Conservation (phyloP, 2,888 invertebrate species). For the Aquatica leii region DNA sequence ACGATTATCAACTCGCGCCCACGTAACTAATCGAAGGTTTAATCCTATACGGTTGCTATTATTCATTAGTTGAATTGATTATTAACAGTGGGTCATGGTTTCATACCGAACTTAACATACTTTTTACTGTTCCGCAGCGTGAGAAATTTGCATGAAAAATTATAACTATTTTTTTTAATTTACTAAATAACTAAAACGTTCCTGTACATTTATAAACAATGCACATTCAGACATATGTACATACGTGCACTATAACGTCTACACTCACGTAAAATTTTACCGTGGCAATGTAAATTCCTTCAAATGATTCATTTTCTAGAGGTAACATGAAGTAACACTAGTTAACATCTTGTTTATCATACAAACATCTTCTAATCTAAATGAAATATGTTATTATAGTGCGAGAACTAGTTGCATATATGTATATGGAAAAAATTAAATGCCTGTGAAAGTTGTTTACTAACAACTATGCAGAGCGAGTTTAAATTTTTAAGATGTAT, state of each 20-base stretch:
- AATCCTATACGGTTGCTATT: constrained; percentile 15
- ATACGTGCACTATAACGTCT: too few species aligned
- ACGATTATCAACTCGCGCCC: constrained; percentile 14
- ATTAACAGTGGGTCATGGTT: constrained; percentile 23
- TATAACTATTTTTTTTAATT: too few species aligned
- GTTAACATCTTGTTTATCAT: constrained; percentile 9
- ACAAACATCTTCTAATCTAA: not conserved
- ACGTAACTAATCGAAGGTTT: constrained; percentile 29
- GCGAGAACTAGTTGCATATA: not conserved
- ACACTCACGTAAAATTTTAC: constrained; percentile 8
- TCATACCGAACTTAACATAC: constrained; percentile 22
- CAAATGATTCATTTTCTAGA: constrained; percentile 26
- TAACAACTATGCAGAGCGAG: constrained; percentile 1
- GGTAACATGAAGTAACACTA: not conserved
- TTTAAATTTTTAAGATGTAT: not conserved
- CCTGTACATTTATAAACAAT: too few species aligned
- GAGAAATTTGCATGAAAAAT: constrained; percentile 13
- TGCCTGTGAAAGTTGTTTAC: constrained; percentile 11
- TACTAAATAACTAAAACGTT: too few species aligned
- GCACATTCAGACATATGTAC: too few species aligned
- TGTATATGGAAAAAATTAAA: not conserved
- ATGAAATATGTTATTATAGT: not conserved
- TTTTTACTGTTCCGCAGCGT: constrained; percentile 24
- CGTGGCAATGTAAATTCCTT: constrained; percentile 19
- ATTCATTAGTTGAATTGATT: not conserved